Conservation (phyloP, 2,113 vertebrate species). For the Leucoraja erinaceus region DNA sequence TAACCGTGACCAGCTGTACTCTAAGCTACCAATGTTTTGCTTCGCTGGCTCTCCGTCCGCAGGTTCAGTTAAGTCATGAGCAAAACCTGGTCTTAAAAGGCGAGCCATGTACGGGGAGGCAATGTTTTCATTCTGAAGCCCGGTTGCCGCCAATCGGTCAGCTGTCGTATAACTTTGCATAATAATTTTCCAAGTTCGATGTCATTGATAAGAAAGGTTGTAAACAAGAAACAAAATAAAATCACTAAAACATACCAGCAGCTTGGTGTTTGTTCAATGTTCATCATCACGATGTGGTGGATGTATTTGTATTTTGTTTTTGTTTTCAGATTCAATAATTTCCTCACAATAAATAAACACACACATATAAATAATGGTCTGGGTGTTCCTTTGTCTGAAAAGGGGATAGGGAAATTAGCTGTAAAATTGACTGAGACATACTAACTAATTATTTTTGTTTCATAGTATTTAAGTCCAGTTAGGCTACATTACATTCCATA, state of each 20-base stretch:
- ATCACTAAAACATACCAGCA: neutral
- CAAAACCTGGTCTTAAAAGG: neutral
- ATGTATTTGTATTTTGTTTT: neutral
- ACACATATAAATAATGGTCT: too few species aligned
- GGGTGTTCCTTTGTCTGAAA: neutral
- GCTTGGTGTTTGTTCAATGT: neutral
- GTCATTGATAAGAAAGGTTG: neutral
- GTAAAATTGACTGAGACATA: neutral
- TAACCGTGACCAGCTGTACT: neutral
- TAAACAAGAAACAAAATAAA: slow-evolving; percentile 34
- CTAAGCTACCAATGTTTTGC: neutral
- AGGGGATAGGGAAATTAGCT: too few species aligned
- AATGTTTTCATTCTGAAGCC: neutral
- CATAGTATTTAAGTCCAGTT: neutral
- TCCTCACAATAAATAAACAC: neutral
- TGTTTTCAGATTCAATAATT: neutral
- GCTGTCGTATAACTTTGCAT: slow-evolving; percentile 4
- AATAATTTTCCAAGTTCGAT: neutral
- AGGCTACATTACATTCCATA: neutral
- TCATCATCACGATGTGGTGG: neutral
- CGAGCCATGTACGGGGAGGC: neutral
- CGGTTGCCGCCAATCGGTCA: neutral
- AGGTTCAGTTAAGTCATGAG: neutral
- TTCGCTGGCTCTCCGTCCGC: neutral
- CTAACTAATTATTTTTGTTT: neutral